phyloP scores from a whole-genome alignment of 2,797 vertebrate genomes.

The Petrocephalus schoutedeni region DNA sequence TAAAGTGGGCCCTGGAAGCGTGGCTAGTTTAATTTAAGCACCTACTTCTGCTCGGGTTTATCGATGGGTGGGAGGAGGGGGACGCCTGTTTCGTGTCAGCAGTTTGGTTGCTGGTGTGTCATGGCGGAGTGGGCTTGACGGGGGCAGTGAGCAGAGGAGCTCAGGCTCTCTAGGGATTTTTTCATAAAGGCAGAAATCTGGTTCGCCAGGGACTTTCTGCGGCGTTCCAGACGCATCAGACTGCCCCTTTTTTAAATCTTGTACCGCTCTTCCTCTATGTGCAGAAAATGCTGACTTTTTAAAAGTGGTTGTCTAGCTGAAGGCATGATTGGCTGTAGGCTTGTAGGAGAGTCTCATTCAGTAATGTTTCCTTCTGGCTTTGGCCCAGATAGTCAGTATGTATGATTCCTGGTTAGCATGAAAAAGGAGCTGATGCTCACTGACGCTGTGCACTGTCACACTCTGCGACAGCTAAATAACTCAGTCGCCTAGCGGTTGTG shows the following conservation, averaged over 20 bases:
- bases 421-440: not conserved
- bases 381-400: not conserved
- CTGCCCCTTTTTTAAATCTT: not conserved
- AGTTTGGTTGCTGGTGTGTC: not conserved
- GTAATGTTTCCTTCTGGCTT: not conserved
- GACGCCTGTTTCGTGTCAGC: not conserved
- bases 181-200: not conserved
- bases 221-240: not conserved
- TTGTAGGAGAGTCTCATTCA: not conserved
- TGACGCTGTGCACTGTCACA: not conserved
- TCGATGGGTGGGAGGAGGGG: not conserved
- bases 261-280: not conserved
- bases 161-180: not conserved
- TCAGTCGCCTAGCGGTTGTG: not conserved
- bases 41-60: not conserved
- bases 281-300: not conserved
- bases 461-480: not conserved
- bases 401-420: not conserved
- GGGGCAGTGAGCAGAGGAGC: not conserved
- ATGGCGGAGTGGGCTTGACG: not conserved
- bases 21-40: not conserved
- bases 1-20: not conserved
- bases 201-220: not conserved
- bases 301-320: not conserved
- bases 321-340: not conserved